Evolutionary conservation across 1,140 invertebrate species (phyloP).

Genomic region (Polypedilum pembai): DNA sequence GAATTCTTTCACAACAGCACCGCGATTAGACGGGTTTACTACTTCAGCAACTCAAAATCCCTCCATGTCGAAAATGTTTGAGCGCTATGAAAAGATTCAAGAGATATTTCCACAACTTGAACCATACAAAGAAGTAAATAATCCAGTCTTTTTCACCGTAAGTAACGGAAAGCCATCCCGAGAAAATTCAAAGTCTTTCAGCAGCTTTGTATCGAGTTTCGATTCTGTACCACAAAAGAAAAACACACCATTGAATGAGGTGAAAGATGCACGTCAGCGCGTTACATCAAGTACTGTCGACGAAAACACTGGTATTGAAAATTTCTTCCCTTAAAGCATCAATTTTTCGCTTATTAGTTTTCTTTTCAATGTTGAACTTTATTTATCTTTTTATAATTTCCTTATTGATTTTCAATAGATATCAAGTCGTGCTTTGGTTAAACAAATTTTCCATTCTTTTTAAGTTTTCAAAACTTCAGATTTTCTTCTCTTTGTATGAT

Average conservation of each 20-base stretch:
- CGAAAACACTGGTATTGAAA: too few relatives aligned
- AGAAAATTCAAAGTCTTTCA: constrained; percentile 1
- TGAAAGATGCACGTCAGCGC: background rate
- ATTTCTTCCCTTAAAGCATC: too few relatives aligned
- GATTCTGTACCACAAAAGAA: background rate
- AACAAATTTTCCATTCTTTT: too few relatives aligned
- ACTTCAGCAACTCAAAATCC: constrained; percentile 36
- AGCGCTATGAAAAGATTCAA: constrained; percentile 64
- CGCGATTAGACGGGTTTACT: constrained; percentile 37
- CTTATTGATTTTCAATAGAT: too few relatives aligned
- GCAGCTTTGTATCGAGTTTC: background rate
- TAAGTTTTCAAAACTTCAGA: too few relatives aligned
- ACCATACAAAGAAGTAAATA: constrained; percentile 41
- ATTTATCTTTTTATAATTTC: too few relatives aligned
- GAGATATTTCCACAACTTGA: constrained; percentile 64
- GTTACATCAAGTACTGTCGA: background rate
- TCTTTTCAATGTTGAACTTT: too few relatives aligned
- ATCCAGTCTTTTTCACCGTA: constrained; percentile 28
- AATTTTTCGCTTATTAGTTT: too few relatives aligned
- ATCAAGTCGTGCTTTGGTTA: too few relatives aligned
- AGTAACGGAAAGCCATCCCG: constrained; percentile 34
- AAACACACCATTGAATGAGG: background rate
- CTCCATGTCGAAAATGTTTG: constrained; percentile 61
- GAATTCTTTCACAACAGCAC: constrained; percentile 39
- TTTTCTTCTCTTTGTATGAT: too few relatives aligned